Base-by-base conservation (phyloP, 1,140 invertebrate genomes). In the Nixonia krombeini region DNA sequence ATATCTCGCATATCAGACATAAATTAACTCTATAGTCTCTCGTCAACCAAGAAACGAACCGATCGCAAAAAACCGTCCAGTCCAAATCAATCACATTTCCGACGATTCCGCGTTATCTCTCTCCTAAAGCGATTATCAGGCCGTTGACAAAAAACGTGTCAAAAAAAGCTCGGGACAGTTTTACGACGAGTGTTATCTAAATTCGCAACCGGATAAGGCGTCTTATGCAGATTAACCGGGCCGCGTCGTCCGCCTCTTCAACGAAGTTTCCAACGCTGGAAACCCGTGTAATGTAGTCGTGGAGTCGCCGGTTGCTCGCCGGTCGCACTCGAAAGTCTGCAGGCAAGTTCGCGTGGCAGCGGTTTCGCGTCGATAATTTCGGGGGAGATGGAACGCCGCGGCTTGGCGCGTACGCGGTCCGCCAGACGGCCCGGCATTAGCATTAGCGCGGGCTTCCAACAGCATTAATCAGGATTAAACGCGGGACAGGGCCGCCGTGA, bases 391-490 rank as follows among this genome's bases (percentile, higher is more conserved):
- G 63, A 72, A 59, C 41, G 57, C 58, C 61, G 56, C 31, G 52
- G 41, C 40, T 56, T 69, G 46, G 25, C 33, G 57, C 57, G 23
- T 28, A 15, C 26, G 37, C 9, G 10, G 31, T 33, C 38, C 51
- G 52, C 45, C 56, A 51, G 73, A 23, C 66, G 40, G 62, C 46
- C 44, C 61, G 65, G 73, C 73, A 82, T 81, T 81, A 79, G 78
- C 77, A 80, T 81, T 82, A 79, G 76, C 69, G 71, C 70, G 73
- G 75, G 72, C 75, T 78, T 77, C 74, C 77, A 73, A 73, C 71
- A 66, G 75, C 80, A 84, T 82, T 84, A 84, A 84, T 84, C 82
- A 84, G 78, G 80, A 84, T 84, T 84, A 84, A 80, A 79, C 63
- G 69, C 33, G 73, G 49, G 40, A 52, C 65, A 70, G 65, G 53